phyloP scores from a whole-genome alignment of 2,888 invertebrate species.

The Rhynchonema sp. region DNA sequence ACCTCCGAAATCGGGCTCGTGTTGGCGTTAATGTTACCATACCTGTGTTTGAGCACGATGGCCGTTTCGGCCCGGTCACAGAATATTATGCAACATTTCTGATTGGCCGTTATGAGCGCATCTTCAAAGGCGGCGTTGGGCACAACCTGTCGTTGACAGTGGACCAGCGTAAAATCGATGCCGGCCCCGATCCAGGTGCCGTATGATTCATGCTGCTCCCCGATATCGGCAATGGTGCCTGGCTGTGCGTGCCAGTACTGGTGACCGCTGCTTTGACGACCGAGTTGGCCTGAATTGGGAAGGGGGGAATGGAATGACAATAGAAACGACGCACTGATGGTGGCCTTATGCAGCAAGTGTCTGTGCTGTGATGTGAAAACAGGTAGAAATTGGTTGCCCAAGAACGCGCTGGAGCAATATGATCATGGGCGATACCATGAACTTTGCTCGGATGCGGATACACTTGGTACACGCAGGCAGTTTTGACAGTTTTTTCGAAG shows the following conservation, averaged over 20 bases:
- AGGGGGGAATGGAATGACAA: too few species aligned
- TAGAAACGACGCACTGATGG: neutral
- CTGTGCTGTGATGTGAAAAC: too few species aligned
- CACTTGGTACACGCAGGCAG: too few species aligned
- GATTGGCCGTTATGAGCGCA: neutral
- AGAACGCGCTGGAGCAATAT: too few species aligned
- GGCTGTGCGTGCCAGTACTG: constrained; percentile 43
- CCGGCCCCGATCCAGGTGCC: constrained; percentile 84
- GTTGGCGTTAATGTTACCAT: too few species aligned
- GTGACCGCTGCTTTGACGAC: neutral
- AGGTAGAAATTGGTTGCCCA: too few species aligned
- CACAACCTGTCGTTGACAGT: constrained; percentile 17
- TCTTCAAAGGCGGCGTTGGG: constrained; percentile 14
- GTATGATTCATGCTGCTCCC: constrained; percentile 58
- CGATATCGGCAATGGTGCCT: constrained; percentile 55
- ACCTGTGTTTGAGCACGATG: neutral
- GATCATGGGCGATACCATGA: too few species aligned
- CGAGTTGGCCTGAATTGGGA: constrained; percentile 3
- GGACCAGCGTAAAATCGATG: constrained; percentile 73
- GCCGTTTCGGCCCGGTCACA: neutral
- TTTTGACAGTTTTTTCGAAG: too few species aligned
- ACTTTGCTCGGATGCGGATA: too few species aligned
- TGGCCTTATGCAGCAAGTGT: too few species aligned
- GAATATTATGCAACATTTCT: neutral
- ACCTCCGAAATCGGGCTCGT: too few species aligned